Evolutionary conservation across 2,888 invertebrate species (phyloP).

Genomic region (Limulus polyphemus): DNA sequence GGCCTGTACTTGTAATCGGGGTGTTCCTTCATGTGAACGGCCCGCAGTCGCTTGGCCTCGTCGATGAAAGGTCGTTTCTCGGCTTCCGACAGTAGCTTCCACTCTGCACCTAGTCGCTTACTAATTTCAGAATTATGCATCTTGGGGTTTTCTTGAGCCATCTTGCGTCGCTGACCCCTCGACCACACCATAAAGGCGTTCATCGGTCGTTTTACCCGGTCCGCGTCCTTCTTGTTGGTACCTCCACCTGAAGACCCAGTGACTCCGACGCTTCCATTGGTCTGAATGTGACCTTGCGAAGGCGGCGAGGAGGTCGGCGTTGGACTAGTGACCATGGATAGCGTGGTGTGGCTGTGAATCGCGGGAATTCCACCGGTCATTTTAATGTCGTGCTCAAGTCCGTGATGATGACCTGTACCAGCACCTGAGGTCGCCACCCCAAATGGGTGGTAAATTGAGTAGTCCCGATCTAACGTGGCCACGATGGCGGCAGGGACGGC

Average conservation of each 20-base stretch:
- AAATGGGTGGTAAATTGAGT: slow-evolving; percentile 22
- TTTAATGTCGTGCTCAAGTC: slow-evolving; percentile 35
- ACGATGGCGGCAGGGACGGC: neutral
- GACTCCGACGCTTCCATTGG: slow-evolving; percentile 1
- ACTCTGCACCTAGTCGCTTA: slow-evolving; percentile 77
- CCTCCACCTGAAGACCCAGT: slow-evolving; percentile 1
- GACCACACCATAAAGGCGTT: slow-evolving; percentile 99
- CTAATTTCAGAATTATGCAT: slow-evolving; percentile 94
- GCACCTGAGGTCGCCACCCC: slow-evolving; percentile 59
- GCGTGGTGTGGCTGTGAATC: slow-evolving; percentile 25
- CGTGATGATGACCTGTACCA: slow-evolving; percentile 39
- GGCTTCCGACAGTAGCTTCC: slow-evolving; percentile 72
- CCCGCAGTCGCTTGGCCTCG: slow-evolving; percentile 69
- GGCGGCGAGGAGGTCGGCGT: slow-evolving; percentile 14
- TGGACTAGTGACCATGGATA: slow-evolving; percentile 10
- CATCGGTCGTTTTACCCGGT: slow-evolving; percentile 91
- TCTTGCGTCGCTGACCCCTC: slow-evolving; percentile 74
- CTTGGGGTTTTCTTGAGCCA: slow-evolving; percentile 88
- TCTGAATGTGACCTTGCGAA: slow-evolving; percentile 10
- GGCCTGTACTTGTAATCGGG: slow-evolving; percentile 96
- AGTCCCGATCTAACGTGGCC: neutral
- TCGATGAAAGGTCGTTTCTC: slow-evolving; percentile 83
- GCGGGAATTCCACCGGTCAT: slow-evolving; percentile 34
- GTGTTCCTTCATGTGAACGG: slow-evolving; percentile 75
- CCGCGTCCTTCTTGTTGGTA: slow-evolving; percentile 40